Evolutionary conservation across 2,797 vertebrate genomes (phyloP).

Genomic region (Hydrophis major): DNA sequence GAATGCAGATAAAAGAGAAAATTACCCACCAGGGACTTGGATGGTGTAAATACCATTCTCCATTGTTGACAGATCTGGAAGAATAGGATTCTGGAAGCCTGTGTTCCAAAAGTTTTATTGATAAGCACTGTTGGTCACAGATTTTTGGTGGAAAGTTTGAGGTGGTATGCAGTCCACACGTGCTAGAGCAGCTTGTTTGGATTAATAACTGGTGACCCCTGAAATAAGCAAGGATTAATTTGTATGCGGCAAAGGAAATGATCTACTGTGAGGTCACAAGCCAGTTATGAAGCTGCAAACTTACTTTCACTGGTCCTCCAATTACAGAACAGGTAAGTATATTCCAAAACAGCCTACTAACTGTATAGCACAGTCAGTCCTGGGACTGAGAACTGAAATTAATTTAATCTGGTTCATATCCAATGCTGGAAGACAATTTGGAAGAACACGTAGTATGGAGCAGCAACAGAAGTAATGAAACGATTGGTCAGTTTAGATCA

Average conservation of each 20-base stretch:
- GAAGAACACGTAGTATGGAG: neutral
- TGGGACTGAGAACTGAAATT: neutral
- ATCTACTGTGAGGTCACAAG: neutral
- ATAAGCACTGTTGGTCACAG: neutral
- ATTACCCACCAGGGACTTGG: neutral
- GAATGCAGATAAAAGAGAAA: neutral
- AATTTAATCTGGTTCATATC: neutral
- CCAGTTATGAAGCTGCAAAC: neutral
- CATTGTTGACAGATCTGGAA: neutral
- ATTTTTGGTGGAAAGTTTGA: neutral
- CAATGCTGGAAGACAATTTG: neutral
- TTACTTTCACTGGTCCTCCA: neutral
- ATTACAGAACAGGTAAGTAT: neutral
- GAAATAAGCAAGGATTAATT: neutral
- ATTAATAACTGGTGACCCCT: neutral
- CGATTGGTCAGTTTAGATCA: neutral
- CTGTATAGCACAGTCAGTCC: neutral
- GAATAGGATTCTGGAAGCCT: neutral
- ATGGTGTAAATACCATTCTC: neutral
- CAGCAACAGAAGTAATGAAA: neutral
- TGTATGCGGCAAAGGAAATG: neutral
- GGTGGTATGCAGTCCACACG: neutral
- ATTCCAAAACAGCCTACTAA: neutral
- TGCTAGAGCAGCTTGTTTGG: neutral
- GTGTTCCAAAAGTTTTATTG: neutral